Evolutionary conservation across 1,140 invertebrate species (phyloP).

Genomic region (Portunus trituberculatus): DNA sequence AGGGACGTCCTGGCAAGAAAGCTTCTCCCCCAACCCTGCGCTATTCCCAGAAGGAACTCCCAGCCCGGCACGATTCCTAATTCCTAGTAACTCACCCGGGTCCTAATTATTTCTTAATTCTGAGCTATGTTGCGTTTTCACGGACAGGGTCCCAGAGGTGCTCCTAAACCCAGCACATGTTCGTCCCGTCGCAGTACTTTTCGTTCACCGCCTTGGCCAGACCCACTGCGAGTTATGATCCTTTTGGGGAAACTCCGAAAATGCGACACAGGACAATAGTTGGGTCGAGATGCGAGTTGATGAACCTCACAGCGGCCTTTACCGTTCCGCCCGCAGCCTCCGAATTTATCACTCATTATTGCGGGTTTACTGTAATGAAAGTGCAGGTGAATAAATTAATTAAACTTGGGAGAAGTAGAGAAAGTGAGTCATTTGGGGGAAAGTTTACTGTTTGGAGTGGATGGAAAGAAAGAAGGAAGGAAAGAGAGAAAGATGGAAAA

Average conservation of each 20-base stretch:
- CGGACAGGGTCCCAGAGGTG: constrained; percentile 71
- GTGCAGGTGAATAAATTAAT: constrained; percentile 75
- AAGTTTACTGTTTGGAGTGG: not conserved
- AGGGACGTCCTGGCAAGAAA: not conserved
- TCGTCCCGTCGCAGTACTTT: constrained; percentile 64
- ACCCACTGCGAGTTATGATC: constrained; percentile 48
- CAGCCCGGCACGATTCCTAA: constrained; percentile 73
- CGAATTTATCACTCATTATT: constrained; percentile 74
- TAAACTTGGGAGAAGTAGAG: constrained; percentile 39
- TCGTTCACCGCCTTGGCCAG: constrained; percentile 54
- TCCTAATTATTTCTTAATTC: constrained; percentile 76
- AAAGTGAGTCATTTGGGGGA: constrained; percentile 61
- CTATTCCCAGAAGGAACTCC: constrained; percentile 70
- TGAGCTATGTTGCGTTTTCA: constrained; percentile 76
- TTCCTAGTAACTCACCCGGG: constrained; percentile 74
- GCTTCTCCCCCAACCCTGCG: constrained; percentile 31
- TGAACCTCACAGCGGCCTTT: constrained; percentile 64
- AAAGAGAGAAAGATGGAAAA: not conserved
- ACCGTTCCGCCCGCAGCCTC: constrained; percentile 47
- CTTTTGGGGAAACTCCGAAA: constrained; percentile 71
- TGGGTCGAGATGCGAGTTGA: constrained; percentile 69
- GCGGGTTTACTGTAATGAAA: constrained; percentile 74
- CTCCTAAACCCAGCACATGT: constrained; percentile 71
- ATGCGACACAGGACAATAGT: constrained; percentile 62
- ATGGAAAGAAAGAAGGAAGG: not conserved